Evolutionary conservation across 2,888 invertebrate species (phyloP).

Genomic region (Amblyteles armatorius): DNA sequence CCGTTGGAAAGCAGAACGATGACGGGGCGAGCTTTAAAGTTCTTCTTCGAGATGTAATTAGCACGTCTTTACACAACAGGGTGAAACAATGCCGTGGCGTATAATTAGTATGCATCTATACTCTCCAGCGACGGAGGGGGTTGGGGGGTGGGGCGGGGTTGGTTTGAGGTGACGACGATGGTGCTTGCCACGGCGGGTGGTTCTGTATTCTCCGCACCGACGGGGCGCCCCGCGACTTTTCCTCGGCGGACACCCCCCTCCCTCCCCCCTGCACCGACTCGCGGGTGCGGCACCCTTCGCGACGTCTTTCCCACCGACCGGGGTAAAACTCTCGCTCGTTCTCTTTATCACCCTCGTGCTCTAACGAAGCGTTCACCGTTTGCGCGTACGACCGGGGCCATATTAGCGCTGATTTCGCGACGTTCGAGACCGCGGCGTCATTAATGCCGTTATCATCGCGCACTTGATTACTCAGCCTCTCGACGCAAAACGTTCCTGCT

Average conservation of each 20-base stretch:
- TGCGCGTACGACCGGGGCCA: constrained; percentile 11
- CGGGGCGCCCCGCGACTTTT: constrained; percentile 45
- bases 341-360: constrained; percentile 39
- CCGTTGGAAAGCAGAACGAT: constrained; percentile 27
- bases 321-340: constrained; percentile 41
- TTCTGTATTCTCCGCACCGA: constrained; percentile 41
- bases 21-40: constrained; percentile 64
- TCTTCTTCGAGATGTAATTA: constrained; percentile 83
- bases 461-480: constrained; percentile 15
- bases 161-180: constrained; percentile 34
- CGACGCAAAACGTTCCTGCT: neutral
- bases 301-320: constrained; percentile 59
- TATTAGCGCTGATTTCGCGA: constrained; percentile 50
- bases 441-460: constrained; percentile 5
- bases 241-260: constrained; percentile 49
- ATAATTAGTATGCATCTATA: constrained; percentile 80
- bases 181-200: constrained; percentile 28
- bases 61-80: constrained; percentile 80
- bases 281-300: constrained; percentile 20
- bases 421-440: constrained; percentile 49
- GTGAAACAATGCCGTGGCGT: constrained; percentile 77
- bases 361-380: constrained; percentile 18
- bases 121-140: constrained; percentile 17
- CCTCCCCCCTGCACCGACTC: constrained; percentile 20
- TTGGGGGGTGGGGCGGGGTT: neutral